Percentiles rank a stretch among this genome's conserved stretches.
Evolutionary conservation across 2,888 invertebrate species (phyloP).

Genomic region (Agonopterix arenella): DNA sequence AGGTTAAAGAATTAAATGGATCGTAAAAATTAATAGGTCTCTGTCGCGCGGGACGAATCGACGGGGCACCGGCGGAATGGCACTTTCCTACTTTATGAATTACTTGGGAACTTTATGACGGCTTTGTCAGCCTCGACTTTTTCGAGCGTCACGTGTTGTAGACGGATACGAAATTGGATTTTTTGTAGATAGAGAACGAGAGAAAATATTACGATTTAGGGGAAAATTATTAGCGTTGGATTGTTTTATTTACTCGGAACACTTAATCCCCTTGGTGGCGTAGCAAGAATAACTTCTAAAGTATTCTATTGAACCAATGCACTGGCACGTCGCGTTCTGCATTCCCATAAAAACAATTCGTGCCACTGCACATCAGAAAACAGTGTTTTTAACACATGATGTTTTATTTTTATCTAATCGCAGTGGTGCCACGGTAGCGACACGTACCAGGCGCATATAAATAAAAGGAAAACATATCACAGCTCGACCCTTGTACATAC

Average conservation of each 20-base stretch:
- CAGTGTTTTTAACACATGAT: slow-evolving; percentile 14
- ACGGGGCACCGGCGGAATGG: slow-evolving; percentile 36
- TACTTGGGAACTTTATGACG: slow-evolving; percentile 65
- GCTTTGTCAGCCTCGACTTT: slow-evolving; percentile 56
- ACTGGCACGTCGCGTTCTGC: neutral
- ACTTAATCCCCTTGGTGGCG: slow-evolving; percentile 4
- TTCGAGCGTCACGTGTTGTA: slow-evolving; percentile 61
- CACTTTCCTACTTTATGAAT: slow-evolving; percentile 63
- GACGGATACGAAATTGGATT: slow-evolving; percentile 72
- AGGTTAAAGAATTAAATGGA: slow-evolving; percentile 72
- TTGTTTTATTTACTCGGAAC: slow-evolving; percentile 11
- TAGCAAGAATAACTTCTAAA: slow-evolving; percentile 1
- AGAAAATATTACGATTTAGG: slow-evolving; percentile 29
- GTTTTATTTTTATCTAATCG: slow-evolving; percentile 21
- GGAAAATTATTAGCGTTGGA: slow-evolving; percentile 28
- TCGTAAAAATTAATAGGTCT: slow-evolving; percentile 72
- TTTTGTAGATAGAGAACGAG: slow-evolving; percentile 47
- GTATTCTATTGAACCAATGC: neutral
- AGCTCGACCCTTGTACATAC: slow-evolving; percentile 43
- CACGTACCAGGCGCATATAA: slow-evolving; percentile 46
- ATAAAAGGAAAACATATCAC: slow-evolving; percentile 55
- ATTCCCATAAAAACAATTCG: slow-evolving; percentile 8
- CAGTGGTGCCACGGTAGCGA: slow-evolving; percentile 21
- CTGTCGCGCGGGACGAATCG: slow-evolving; percentile 46
- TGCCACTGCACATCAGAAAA: neutral